Base-by-base conservation (phyloP, 2,113 vertebrate species). In the Phoenicopterus ruber region DNA sequence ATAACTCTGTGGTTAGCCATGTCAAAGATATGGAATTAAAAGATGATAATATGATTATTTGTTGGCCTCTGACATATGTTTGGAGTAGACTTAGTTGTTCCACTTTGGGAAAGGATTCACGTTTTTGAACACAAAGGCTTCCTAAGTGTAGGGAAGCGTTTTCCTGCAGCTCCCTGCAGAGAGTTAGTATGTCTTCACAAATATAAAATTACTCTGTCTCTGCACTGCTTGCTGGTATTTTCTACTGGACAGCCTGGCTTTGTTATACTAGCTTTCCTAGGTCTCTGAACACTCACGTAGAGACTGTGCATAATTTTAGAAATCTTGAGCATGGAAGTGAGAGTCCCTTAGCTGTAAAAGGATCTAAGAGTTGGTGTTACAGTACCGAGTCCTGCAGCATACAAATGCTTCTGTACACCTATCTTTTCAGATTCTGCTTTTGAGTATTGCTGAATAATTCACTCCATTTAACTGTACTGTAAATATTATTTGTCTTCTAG, bases 401-500 rank as follows among this genome's bases (percentile, higher is more conserved):
- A 10, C 10, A 47, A 40, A 58, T 42, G 31, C 25, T 72, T 54
- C 58, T 66, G 55, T 61, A 22, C 54, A 32, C 54, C 86, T 85
- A 2, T 66, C 76, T 59, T n/a, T 67, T 50, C 32, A 15, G 17
- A 38, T 86, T 77, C 67, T 81, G 83, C 90, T 77, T 79, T 66
- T 76, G 93, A 63, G 20, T 38, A 29, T 20, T 89, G 84, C 57
- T 85, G 24, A 59, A 62, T 84, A 90, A 49, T 36, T 66, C 42
- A 42, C 17, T 92, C 36, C 18, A 10, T 80, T 86, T 73, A 77
- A 81, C 38, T 62, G 49, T 47, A 36, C 34, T 94, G 92, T 92
- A 86, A 93, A 79, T 92, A 93, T 94, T 92, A 59, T 55, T 92
- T 93, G 70, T 69, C 95, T 93, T 61, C 1, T 29, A 97, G 76